Evolutionary conservation across 2,113 vertebrate species (phyloP).

Genomic region (Suricata suricatta): DNA sequence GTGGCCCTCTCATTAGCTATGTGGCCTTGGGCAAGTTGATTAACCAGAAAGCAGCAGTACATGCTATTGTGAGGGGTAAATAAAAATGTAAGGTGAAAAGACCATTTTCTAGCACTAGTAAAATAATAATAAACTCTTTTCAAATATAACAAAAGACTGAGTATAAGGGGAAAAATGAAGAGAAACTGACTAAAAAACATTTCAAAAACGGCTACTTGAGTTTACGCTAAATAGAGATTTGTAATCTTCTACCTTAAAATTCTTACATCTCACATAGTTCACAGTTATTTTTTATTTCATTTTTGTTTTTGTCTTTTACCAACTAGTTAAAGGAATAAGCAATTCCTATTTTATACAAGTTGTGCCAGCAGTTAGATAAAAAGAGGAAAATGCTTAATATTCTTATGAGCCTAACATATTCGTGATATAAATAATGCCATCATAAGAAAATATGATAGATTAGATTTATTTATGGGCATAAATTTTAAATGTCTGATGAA

Average conservation of each 20-base stretch:
- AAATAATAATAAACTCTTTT: neutral
- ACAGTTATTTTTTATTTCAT: neutral
- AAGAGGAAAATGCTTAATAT: neutral
- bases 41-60: neutral
- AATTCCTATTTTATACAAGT: neutral
- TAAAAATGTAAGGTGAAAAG: neutral
- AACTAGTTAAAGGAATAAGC: neutral
- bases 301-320: neutral
- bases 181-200: neutral
- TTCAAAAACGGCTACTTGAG: neutral
- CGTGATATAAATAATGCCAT: neutral
- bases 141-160: neutral
- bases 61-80: neutral
- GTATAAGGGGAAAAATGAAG: neutral
- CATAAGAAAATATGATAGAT: neutral
- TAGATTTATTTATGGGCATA: neutral
- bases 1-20: neutral
- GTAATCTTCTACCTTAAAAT: neutral
- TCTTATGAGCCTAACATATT: neutral
- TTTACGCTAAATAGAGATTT: neutral
- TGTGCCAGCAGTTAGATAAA: neutral
- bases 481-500: neutral
- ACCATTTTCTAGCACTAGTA: neutral
- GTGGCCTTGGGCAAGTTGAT: neutral
- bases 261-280: neutral